These are phyloP conservation scores for Strigamia crassipes DNA, from an alignment of 2,888 invertebrate genomes.

Conservation along the genomic window DNA sequence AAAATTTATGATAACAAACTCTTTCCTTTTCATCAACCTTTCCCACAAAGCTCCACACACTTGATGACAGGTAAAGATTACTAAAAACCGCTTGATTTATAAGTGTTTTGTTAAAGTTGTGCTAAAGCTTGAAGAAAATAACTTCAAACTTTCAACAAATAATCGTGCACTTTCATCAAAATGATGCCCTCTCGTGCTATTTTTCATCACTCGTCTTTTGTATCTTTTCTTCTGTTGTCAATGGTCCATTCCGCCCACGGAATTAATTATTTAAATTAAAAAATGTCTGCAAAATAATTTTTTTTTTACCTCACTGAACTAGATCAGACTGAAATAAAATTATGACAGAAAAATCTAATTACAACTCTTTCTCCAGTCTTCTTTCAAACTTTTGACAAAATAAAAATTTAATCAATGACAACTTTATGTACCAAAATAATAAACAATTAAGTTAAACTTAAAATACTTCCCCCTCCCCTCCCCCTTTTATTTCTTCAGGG, in stretches of 20 bases:
- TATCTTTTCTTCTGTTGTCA: not conserved
- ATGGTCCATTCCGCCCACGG: not conserved
- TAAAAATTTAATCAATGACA: not conserved
- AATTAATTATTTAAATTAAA: not conserved
- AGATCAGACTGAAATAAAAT: not conserved
- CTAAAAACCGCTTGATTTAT: conserved; percentile 31
- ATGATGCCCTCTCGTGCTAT: not conserved
- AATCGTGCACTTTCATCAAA: not conserved
- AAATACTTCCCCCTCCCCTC: not conserved
- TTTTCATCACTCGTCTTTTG: conserved; percentile 21
- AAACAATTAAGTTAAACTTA: not conserved
- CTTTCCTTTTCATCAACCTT: conserved; percentile 27
- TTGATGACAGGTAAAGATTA: conserved; percentile 30
- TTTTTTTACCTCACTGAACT: not conserved
- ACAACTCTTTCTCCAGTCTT: not conserved
- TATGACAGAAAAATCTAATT: not conserved
- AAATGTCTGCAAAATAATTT: not conserved
- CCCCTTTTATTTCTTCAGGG: no score
- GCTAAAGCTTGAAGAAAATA: not conserved
- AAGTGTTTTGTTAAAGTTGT: conserved; percentile 23
- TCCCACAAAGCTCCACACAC: conserved; percentile 6
- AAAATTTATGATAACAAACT: conserved; percentile 2
- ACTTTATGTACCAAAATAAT: not conserved
- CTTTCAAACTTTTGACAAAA: not conserved
- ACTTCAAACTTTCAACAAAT: not conserved